Percentiles rank a stretch among this genome's conserved stretches.
Conservation (phyloP, 2,888 invertebrate genomes). For the Cataglyphis altisquamis region DNA sequence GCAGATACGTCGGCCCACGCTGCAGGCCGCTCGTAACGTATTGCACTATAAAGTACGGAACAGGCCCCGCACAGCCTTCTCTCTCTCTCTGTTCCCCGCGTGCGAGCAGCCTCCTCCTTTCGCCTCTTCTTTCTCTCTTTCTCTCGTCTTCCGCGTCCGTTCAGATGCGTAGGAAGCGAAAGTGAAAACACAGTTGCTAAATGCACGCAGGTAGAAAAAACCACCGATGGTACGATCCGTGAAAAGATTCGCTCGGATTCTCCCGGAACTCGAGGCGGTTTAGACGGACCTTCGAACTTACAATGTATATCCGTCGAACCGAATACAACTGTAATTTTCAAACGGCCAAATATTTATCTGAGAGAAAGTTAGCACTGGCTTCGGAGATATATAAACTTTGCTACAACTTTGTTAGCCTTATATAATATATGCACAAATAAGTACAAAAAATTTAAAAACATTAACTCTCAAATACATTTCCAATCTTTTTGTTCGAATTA, state of each 20-base stretch:
- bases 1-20: constrained; percentile 78
- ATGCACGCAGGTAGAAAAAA: constrained; percentile 70
- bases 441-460: not conserved
- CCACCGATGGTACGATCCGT: not conserved
- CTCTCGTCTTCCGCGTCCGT: constrained; percentile 53
- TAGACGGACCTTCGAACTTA: not conserved
- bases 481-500: not conserved
- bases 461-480: not conserved
- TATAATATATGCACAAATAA: not conserved
- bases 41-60: constrained; percentile 80
- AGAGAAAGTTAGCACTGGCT: not conserved
- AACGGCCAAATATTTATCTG: constrained; percentile 15
- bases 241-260: not conserved
- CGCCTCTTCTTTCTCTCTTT: constrained; percentile 31
- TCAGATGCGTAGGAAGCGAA: constrained; percentile 81
- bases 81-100: constrained; percentile 46
- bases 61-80: constrained; percentile 67
- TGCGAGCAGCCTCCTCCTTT: constrained; percentile 25
- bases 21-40: constrained; percentile 76
- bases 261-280: not conserved
- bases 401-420: not conserved
- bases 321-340: constrained; percentile 24
- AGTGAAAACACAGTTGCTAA: constrained; percentile 76
- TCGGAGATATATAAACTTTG: not conserved
- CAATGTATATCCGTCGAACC: not conserved